Evolutionary conservation across 1,140 invertebrate genomes (phyloP).

Genomic region (Dendrolimus punctatus): DNA sequence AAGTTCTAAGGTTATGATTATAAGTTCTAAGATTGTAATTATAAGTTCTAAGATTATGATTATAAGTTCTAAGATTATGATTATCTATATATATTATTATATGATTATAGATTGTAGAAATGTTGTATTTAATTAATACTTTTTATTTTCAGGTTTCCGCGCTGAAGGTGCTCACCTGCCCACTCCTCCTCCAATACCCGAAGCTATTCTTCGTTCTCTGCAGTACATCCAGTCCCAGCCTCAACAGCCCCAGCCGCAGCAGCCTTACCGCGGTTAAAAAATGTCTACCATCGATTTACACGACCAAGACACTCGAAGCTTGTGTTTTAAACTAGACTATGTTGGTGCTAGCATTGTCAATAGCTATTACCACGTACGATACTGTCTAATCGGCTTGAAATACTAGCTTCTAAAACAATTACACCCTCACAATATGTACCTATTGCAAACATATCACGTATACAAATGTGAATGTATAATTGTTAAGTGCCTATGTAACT

Average conservation of each 20-base stretch:
- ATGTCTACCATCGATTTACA: slow-evolving; percentile 2
- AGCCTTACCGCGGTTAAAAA: slow-evolving; percentile 38
- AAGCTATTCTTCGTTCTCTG: slow-evolving; percentile 75
- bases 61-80: too few relatives aligned
- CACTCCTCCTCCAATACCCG: slow-evolving; percentile 79
- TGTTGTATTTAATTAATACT: background rate
- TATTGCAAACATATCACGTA: slow-evolving; percentile 3
- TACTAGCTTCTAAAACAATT: too few relatives aligned
- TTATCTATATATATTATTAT: too few relatives aligned
- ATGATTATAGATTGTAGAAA: too few relatives aligned
- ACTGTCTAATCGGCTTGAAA: too few relatives aligned
- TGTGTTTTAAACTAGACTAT: too few relatives aligned
- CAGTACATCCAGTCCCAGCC: slow-evolving; percentile 70
- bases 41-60: too few relatives aligned
- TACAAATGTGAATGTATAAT: slow-evolving; percentile 9
- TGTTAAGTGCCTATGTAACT: slow-evolving; percentile 30
- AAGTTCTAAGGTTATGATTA: too few relatives aligned
- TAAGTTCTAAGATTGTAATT: too few relatives aligned
- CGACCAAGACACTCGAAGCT: background rate
- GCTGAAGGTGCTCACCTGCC: slow-evolving; percentile 76
- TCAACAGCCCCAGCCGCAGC: slow-evolving; percentile 51
- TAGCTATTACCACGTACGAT: too few relatives aligned
- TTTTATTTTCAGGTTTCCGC: slow-evolving; percentile 66
- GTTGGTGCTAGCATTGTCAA: too few relatives aligned
- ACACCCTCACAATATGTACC: slow-evolving; percentile 12